phyloP scores from a whole-genome alignment of 2,113 vertebrate species.

The Alethe diademata region DNA sequence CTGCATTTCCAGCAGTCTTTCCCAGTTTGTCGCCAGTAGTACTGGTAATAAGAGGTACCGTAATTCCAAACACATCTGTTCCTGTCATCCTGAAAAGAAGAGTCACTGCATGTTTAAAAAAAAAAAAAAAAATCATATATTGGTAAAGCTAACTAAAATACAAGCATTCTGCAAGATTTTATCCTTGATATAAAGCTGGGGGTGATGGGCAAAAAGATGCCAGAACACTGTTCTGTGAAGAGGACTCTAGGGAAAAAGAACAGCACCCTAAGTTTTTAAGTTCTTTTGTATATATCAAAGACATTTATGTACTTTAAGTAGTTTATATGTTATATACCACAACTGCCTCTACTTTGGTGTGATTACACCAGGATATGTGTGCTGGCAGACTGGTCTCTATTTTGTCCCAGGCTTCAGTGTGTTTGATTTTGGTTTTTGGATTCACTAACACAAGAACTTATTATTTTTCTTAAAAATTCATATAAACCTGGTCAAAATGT shows the following conservation, averaged over 20 bases:
- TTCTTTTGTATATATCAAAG: background rate
- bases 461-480: background rate
- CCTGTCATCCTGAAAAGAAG: slow-evolving; percentile 79
- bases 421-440: background rate
- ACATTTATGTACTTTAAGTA: background rate
- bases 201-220: background rate
- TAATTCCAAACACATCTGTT: slow-evolving; percentile 91
- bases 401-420: fast-evolving
- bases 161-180: background rate
- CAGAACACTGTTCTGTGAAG: background rate
- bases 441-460: background rate
- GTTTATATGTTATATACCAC: background rate
- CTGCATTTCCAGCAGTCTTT: slow-evolving; percentile 93
- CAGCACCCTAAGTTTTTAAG: background rate
- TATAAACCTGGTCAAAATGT: fast-evolving
- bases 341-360: fast-evolving
- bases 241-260: fast-evolving
- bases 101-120: background rate
- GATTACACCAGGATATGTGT: fast-evolving
- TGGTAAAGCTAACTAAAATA: background rate
- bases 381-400: fast-evolving
- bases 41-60: slow-evolving; percentile 90
- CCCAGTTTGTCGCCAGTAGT: slow-evolving; percentile 92
- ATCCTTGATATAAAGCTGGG: background rate
- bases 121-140: too few relatives aligned